Conservation (phyloP, 2,797 vertebrate genomes). For the Harpagifer antarcticus region DNA sequence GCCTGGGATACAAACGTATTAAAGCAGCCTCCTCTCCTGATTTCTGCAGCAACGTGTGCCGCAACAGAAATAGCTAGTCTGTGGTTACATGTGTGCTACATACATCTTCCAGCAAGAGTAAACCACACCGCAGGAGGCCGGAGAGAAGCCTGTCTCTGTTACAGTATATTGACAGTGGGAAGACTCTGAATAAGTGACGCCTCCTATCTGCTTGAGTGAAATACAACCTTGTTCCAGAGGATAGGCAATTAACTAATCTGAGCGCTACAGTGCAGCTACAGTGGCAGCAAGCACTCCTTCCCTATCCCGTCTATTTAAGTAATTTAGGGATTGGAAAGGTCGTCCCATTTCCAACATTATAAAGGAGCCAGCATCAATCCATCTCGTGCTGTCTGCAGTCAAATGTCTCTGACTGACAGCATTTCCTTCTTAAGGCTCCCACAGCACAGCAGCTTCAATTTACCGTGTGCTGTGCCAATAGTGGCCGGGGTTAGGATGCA, state of each 20-base stretch:
- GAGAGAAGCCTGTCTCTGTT: constrained; percentile 43
- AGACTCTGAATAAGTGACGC: constrained; percentile 63
- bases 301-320: constrained; percentile 77
- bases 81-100: constrained; percentile 24
- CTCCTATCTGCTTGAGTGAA: constrained; percentile 65
- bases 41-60: constrained; percentile 7
- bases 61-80: constrained; percentile 23
- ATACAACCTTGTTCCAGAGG: constrained; percentile 68
- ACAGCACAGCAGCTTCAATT: constrained; percentile 64
- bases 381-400: constrained; percentile 43
- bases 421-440: constrained; percentile 78
- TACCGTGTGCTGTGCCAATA: constrained; percentile 49
- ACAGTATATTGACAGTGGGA: constrained; percentile 65
- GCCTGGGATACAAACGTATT: constrained; percentile 39
- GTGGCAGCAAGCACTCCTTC: constrained; percentile 41
- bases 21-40: constrained; percentile 33
- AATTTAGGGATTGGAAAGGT: constrained; percentile 78
- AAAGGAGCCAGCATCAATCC: constrained; percentile 44
- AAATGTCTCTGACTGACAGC: constrained; percentile 64
- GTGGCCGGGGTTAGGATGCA: constrained; percentile 36
- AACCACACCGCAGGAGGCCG: constrained; percentile 44
- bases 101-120: constrained; percentile 52
- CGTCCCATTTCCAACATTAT: constrained; percentile 62
- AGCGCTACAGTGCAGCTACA: constrained; percentile 63
- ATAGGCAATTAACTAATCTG: constrained; percentile 81